Conservation (phyloP, 2,888 invertebrate genomes). For the Siphlonurus alternatus region DNA sequence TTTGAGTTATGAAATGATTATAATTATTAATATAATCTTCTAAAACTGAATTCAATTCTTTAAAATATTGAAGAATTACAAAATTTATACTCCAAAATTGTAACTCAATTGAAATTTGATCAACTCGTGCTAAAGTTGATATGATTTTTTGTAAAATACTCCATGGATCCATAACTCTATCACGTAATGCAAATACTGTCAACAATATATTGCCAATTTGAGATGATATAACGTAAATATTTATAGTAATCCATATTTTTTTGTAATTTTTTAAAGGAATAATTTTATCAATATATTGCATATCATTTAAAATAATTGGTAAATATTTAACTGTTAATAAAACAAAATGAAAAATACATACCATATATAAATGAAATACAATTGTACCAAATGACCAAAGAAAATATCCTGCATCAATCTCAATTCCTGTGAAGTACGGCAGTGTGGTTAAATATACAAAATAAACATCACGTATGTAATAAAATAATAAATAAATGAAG, state of each 20-base stretch:
- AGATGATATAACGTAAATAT: too few species aligned
- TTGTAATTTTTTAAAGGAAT: not conserved
- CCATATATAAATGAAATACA: not conserved
- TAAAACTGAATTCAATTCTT: too few species aligned
- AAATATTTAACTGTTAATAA: not conserved
- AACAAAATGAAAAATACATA: not conserved
- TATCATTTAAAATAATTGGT: not conserved
- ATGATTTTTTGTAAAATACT: not conserved
- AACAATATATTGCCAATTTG: too few species aligned
- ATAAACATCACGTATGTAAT: not conserved
- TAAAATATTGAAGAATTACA: too few species aligned
- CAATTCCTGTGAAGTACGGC: not conserved
- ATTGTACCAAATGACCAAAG: not conserved
- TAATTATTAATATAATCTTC: too few species aligned
- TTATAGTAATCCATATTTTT: too few species aligned
- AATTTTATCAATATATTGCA: not conserved
- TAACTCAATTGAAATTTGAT: not conserved
- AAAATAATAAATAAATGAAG: not conserved
- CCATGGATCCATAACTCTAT: too few species aligned
- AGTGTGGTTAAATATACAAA: not conserved
- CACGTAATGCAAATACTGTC: too few species aligned
- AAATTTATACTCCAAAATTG: too few species aligned
- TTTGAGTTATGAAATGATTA: too few species aligned
- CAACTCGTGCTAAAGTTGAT: not conserved
- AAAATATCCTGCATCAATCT: not conserved